These are phyloP conservation scores for Galerucella pusilla DNA, from an alignment of 2,888 invertebrate genomes.

Conservation along the genomic window DNA sequence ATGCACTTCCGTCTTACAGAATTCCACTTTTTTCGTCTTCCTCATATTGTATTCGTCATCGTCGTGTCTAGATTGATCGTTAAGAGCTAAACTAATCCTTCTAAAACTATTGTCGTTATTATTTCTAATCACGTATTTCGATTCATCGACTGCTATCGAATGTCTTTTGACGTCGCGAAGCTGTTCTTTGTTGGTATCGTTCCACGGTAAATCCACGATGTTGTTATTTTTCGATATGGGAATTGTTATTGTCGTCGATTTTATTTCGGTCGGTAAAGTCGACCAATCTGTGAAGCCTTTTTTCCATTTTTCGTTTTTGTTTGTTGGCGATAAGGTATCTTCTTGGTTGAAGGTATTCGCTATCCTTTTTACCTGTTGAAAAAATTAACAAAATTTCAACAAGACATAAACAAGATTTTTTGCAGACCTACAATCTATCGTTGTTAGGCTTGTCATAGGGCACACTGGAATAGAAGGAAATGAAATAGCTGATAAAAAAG, in stretches of 20 bases:
- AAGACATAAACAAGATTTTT: background rate
- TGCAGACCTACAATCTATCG: too few relatives aligned
- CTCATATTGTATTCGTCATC: slow-evolving; percentile 59
- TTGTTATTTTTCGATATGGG: slow-evolving; percentile 59
- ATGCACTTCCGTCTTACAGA: slow-evolving; percentile 90
- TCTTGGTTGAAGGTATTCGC: slow-evolving; percentile 49
- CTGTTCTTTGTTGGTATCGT: slow-evolving; percentile 52
- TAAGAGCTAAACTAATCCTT: slow-evolving; percentile 57
- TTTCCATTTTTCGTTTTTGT: slow-evolving; percentile 36
- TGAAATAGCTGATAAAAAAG: too few relatives aligned
- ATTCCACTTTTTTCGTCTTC: slow-evolving; percentile 81
- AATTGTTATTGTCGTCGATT: slow-evolving; percentile 62
- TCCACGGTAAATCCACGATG: slow-evolving; percentile 52
- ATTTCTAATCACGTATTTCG: slow-evolving; percentile 65
- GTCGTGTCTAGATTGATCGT: slow-evolving; percentile 52
- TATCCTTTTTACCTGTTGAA: slow-evolving; percentile 49
- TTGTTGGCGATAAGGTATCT: slow-evolving; percentile 39
- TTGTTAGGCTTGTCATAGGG: too few relatives aligned
- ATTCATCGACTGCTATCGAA: slow-evolving; percentile 71
- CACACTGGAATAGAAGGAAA: too few relatives aligned
- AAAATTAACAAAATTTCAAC: background rate
- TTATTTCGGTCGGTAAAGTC: slow-evolving; percentile 50
- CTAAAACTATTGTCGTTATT: slow-evolving; percentile 53
- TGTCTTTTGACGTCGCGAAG: slow-evolving; percentile 64
- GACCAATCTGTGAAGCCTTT: slow-evolving; percentile 42